Conservation (phyloP, 1,140 invertebrate genomes). For the Zaprionus capensis region DNA sequence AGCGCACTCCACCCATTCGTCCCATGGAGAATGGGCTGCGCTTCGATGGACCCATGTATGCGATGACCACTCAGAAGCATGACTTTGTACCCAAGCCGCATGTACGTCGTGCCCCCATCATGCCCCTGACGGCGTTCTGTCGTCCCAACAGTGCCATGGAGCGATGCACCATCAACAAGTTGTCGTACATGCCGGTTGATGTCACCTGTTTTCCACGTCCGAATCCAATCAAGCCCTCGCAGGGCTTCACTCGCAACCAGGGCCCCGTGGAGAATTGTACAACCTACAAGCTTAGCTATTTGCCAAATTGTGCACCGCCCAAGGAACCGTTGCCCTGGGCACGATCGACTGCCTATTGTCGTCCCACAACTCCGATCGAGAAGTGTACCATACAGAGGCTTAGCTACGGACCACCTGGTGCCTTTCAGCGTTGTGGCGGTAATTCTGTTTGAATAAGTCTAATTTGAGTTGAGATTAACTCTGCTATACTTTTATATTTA, state of each 20-base stretch:
- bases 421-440: conserved; percentile 77
- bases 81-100: conserved; percentile 89
- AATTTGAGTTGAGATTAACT: neutral
- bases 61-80: conserved; percentile 89
- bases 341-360: conserved; percentile 78
- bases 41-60: conserved; percentile 88
- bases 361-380: conserved; percentile 83
- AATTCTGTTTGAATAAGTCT: conserved; percentile 8
- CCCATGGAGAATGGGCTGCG: conserved; percentile 73
- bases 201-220: conserved; percentile 68
- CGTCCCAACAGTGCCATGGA: conserved; percentile 85
- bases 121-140: conserved; percentile 85
- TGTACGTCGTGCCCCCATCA: conserved; percentile 85
- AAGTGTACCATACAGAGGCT: conserved; percentile 86
- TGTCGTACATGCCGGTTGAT: conserved; percentile 86
- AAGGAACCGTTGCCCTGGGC: conserved; percentile 86
- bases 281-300: conserved; percentile 86
- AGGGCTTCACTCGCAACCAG: conserved; percentile 63
- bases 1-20: conserved; percentile 83
- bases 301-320: conserved; percentile 85
- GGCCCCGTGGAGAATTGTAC: conserved; percentile 85
- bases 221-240: conserved; percentile 50
- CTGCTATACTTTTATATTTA: neutral
- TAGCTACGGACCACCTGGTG: conserved; percentile 86
- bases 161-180: conserved; percentile 85